phyloP scores from a whole-genome alignment of 2,797 vertebrate species.

The Eulemur coronatus region DNA sequence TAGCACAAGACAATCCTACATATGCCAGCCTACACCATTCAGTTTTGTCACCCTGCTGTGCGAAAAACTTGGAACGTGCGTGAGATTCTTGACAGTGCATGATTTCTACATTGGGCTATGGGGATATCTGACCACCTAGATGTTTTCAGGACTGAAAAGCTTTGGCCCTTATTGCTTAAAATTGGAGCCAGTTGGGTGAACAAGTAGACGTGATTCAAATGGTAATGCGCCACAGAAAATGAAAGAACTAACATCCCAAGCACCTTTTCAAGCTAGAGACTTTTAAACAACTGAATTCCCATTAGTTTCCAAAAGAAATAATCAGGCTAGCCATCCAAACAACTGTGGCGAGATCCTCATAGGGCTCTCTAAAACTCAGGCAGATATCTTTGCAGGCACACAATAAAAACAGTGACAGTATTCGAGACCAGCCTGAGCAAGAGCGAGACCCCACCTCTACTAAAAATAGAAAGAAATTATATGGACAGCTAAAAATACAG shows the following conservation, averaged over 20 bases:
- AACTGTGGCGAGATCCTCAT: neutral
- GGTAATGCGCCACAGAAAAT: slow-evolving; percentile 52
- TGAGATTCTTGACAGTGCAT: neutral
- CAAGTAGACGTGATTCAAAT: slow-evolving; percentile 32
- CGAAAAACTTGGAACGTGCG: slow-evolving; percentile 20
- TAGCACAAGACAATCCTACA: neutral
- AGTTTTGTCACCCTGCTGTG: slow-evolving; percentile 17
- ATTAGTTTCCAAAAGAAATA: slow-evolving; percentile 53
- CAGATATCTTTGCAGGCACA: neutral
- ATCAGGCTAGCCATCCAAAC: slow-evolving; percentile 23
- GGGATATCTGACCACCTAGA: neutral
- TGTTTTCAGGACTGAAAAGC: slow-evolving; percentile 41
- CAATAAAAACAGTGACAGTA: neutral
- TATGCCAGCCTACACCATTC: neutral
- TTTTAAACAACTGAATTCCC: slow-evolving; percentile 11
- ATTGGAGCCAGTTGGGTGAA: neutral
- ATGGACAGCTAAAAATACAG: too few relatives aligned
- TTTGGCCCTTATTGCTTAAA: slow-evolving; percentile 19
- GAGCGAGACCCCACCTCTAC: too few relatives aligned
- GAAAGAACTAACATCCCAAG: slow-evolving; percentile 55
- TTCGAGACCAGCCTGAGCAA: too few relatives aligned
- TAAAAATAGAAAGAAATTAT: too few relatives aligned
- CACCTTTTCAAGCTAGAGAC: slow-evolving; percentile 46
- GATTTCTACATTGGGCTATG: neutral
- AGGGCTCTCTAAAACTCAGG: slow-evolving; percentile 21